A percentile compares a stretch with the other conserved stretches of the same genome.
These are phyloP conservation scores for Dolichomitus sp. DNA, from an alignment of 2,888 invertebrate genomes.

Conservation along the genomic window DNA sequence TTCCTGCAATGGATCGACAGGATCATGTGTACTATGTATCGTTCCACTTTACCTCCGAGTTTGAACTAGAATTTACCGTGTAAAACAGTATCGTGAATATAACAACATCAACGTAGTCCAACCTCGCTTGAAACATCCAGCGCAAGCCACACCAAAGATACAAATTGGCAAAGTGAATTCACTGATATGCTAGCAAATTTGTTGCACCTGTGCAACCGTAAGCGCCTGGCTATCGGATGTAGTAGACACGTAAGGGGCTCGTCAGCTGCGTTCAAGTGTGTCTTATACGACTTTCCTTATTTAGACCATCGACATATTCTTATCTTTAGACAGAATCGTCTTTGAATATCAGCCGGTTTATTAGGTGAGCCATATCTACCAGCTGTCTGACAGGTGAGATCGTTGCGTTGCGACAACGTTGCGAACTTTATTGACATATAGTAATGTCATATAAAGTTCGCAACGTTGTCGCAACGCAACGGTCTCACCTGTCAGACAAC, in stretches of 20 bases:
- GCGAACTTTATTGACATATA: no score
- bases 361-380: no score
- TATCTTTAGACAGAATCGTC: background rate
- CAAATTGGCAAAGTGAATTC: background rate
- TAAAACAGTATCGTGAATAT: background rate
- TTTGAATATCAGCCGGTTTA: no score
- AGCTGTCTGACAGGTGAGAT: no score
- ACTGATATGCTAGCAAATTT: background rate
- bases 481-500: no score
- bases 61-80: background rate
- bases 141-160: background rate
- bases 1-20: constrained; percentile 9
- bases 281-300: background rate
- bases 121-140: background rate
- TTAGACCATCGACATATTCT: background rate
- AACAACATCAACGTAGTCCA: background rate
- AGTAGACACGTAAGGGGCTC: background rate
- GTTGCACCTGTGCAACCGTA: background rate
- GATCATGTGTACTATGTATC: background rate
- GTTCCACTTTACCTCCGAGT: no score
- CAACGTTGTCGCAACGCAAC: no score
- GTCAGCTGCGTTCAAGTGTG: background rate
- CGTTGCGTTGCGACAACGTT: no score
- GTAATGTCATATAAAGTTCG: no score
- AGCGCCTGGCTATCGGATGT: background rate